These are phyloP conservation scores for Galendromus occidentalis DNA, from an alignment of 1,140 invertebrate species.

Conservation along the genomic window DNA sequence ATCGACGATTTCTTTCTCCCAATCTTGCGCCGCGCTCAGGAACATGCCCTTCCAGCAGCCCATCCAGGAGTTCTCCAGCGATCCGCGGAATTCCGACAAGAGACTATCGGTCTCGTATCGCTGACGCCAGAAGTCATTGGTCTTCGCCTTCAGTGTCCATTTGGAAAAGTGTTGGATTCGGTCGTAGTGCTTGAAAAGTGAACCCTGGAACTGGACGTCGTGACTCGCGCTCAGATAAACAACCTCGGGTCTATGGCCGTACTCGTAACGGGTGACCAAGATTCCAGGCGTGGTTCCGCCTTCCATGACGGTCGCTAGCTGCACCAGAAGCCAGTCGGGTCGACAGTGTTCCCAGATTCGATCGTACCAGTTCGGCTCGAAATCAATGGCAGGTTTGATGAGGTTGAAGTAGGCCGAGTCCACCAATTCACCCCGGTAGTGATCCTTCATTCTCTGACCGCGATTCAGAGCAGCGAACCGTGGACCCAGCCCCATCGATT, in stretches of 20 bases:
- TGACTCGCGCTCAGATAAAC: neutral
- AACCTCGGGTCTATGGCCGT: neutral
- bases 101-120: neutral
- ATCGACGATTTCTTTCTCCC: no score
- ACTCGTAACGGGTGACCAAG: neutral
- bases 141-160: neutral
- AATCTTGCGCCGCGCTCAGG: conserved; percentile 24
- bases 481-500: neutral
- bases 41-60: conserved; percentile 40
- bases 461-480: neutral
- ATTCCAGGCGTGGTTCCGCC: neutral
- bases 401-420: neutral
- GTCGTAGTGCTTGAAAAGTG: neutral
- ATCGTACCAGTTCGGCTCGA: neutral
- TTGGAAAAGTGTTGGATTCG: neutral
- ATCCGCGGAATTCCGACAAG: neutral
- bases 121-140: neutral
- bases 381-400: neutral
- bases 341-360: neutral
- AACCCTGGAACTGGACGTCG: neutral
- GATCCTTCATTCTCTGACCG: neutral
- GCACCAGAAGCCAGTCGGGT: neutral
- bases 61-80: conserved; percentile 39
- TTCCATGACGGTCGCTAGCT: neutral
- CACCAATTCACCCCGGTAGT: neutral